Evolutionary conservation across 2,113 vertebrate genomes (phyloP), one percentile per base, ranked within the genome.

Genomic region (Numida meleagris): DNA sequence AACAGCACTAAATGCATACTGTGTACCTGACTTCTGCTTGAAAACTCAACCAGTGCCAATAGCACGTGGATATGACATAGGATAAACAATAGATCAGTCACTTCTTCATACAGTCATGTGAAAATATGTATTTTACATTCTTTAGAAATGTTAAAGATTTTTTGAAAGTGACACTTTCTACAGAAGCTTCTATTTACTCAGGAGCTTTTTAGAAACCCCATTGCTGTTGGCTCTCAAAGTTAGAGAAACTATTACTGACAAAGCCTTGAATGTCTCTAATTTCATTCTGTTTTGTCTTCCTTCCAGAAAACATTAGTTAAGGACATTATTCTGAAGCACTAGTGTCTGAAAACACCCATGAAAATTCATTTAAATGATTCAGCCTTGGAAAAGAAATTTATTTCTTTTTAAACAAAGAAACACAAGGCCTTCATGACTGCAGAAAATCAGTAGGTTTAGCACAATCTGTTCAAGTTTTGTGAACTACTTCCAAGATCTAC

Each of bases 251-350:
- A 59, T 55, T 59, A 65, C 40, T 93, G 91, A 79, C 89, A 93
- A n/a, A 90, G 46, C 38, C 73, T 87, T 90, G 87, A 93, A 36
- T 70, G 1, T 79, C 72, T 88, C 48, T 90, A 92, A 89, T 86
- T 40, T 80, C 71, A 93, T 73, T 94, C 59, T 91, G 42, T 38
- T 94, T 78, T 92, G 63, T 67, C 51, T 92, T 93, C 71, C 62
- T 92, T 87, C 57, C 89, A 89, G 25, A 80, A 89, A 11, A 58
- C 86, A 77, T 89, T 93, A 92, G 82, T 90, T 87, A 74, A 55
- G 86, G 88, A 74, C 92, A 61, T 94, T 86, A 95, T 76, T 92
- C 77, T 94, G 66, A 92, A 88, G 59, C 38, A 88, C n/a, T 92
- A 48, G 29, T 36, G 18, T 14, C 74, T 94, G 20, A 88, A 94